Conservation (phyloP, 2,113 vertebrate species). For the Cephalopholis sonnerati region DNA sequence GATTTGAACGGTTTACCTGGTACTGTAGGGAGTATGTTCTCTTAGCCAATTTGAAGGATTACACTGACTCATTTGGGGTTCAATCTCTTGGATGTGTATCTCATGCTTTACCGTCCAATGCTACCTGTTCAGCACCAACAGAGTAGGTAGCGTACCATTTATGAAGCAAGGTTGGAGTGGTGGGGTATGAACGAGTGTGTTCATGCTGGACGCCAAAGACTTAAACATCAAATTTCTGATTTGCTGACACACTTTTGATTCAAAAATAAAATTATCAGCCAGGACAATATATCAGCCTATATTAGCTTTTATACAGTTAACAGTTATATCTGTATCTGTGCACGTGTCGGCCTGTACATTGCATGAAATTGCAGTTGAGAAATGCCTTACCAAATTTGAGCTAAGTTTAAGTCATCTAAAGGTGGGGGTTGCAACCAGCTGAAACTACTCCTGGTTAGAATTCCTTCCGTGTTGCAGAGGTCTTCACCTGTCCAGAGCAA, state of each 20-base stretch:
- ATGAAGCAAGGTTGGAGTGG: background rate
- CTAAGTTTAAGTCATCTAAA: background rate
- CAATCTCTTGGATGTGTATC: too few species aligned
- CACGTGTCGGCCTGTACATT: background rate
- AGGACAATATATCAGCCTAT: too few species aligned
- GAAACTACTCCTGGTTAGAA: too few species aligned
- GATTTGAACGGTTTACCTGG: background rate
- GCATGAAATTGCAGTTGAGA: background rate
- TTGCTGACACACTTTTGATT: too few species aligned
- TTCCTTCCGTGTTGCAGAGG: too few species aligned
- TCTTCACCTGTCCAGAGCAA: too few species aligned
- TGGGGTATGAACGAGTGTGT: background rate
- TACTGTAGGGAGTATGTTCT: background rate
- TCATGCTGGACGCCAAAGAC: background rate
- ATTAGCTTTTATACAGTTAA: too few species aligned
- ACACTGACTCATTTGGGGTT: background rate
- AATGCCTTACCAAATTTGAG: background rate
- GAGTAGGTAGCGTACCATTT: background rate
- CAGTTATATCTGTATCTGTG: background rate
- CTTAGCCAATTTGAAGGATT: background rate
- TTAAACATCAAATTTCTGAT: background rate
- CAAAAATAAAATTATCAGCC: too few species aligned
- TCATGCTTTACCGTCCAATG: background rate
- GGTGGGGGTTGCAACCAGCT: too few species aligned
- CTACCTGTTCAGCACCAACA: background rate